phyloP scores from a whole-genome alignment of 2,888 invertebrate species.

The Schrankia costaestrigalis region DNA sequence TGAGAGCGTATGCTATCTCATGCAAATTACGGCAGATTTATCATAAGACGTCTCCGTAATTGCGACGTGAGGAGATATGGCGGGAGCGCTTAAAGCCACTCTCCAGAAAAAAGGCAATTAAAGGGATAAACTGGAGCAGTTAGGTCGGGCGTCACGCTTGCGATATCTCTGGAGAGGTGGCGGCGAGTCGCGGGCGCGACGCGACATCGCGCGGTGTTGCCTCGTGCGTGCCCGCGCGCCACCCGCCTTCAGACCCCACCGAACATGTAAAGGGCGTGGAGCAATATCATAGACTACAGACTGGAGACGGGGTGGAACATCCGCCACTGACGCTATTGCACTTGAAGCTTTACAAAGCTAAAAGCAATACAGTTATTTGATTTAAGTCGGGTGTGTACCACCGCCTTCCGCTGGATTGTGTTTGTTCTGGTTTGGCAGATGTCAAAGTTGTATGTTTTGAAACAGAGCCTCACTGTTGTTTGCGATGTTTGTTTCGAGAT shows the following conservation, averaged over 20 bases:
- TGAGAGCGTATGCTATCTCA: conserved; percentile 81
- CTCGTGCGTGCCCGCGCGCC: conserved; percentile 52
- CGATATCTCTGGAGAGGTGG: conserved; percentile 58
- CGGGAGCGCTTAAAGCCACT: conserved; percentile 71
- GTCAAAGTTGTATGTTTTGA: conserved; percentile 79
- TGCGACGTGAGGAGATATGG: conserved; percentile 80
- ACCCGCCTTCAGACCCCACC: conserved; percentile 56
- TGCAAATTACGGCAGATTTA: conserved; percentile 81
- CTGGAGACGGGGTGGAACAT: conserved; percentile 72
- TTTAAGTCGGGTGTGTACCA: conserved; percentile 77
- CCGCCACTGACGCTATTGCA: conserved; percentile 76
- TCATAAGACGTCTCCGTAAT: conserved; percentile 80
- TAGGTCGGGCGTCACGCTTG: conserved; percentile 70
- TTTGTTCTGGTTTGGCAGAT: conserved; percentile 79
- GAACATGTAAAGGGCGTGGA: conserved; percentile 79
- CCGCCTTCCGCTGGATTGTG: conserved; percentile 76
- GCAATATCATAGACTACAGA: conserved; percentile 79
- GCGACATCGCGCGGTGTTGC: conserved; percentile 32
- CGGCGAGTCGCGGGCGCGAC: conserved; percentile 27
- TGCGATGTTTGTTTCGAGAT: conserved; percentile 65
- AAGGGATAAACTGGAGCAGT: conserved; percentile 78
- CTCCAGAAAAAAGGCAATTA: conserved; percentile 79
- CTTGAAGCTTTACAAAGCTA: conserved; percentile 79
- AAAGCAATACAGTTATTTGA: conserved; percentile 81
- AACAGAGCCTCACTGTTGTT: conserved; percentile 68